These are phyloP conservation scores for Drosophila affinis DNA, from an alignment of 2,888 invertebrate species.

Conservation along the genomic window DNA sequence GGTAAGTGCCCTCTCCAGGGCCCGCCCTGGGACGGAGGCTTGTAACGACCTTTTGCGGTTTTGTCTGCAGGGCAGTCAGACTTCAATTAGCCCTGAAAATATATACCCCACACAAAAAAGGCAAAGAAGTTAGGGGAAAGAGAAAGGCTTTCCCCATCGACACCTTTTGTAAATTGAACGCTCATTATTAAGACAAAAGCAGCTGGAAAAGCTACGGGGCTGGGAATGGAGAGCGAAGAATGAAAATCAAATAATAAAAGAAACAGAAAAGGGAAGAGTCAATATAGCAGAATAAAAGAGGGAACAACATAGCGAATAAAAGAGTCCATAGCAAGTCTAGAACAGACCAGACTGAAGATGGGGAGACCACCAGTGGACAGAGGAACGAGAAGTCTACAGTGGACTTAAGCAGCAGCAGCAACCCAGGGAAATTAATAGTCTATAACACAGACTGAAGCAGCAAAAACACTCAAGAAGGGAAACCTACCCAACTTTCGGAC, in stretches of 20 bases:
- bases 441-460: not conserved
- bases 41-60: slow-evolving; percentile 38
- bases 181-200: slow-evolving; percentile 59
- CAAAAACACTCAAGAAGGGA: not conserved
- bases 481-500: not conserved
- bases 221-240: too few relatives aligned
- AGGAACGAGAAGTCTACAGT: not conserved
- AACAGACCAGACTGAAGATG: not conserved
- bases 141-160: slow-evolving; percentile 59
- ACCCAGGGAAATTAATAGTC: slow-evolving; percentile 1
- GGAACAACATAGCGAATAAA: not conserved
- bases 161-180: slow-evolving; percentile 70
- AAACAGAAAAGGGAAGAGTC: not conserved
- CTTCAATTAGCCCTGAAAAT: slow-evolving; percentile 61
- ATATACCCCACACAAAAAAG: slow-evolving; percentile 36
- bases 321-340: slow-evolving; percentile 1
- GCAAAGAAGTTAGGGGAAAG: slow-evolving; percentile 3
- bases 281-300: not conserved
- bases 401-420: not conserved
- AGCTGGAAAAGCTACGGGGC: not conserved
- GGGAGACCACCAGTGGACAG: too few relatives aligned
- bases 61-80: slow-evolving; percentile 31
- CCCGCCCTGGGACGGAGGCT: not conserved
- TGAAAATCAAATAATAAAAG: not conserved
- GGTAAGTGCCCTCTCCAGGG: slow-evolving; percentile 8